Conservation (phyloP, 2,797 vertebrate genomes). For the Mallotus villosus region DNA sequence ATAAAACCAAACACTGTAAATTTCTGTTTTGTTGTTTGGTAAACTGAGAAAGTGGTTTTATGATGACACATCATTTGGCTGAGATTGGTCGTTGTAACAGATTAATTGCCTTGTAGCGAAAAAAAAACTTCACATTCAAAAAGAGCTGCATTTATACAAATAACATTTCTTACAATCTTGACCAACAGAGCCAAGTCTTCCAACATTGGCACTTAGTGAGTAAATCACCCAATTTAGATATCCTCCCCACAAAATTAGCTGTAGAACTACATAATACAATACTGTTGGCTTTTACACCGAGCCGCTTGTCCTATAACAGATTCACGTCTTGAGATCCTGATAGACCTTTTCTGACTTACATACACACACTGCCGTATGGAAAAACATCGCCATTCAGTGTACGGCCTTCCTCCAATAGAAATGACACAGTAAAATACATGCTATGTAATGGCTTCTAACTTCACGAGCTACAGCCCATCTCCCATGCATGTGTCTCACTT, state of each 20-base stretch:
- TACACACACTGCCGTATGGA: neutral
- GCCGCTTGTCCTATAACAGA: neutral
- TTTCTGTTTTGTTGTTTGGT: slow-evolving; percentile 9
- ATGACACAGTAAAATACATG: too few species aligned
- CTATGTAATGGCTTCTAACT: slow-evolving; percentile 35
- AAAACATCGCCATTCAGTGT: neutral
- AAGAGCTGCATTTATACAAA: slow-evolving; percentile 26
- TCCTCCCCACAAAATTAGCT: neutral
- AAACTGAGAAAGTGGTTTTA: slow-evolving; percentile 7
- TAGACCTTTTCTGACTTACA: neutral
- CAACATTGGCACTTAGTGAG: neutral
- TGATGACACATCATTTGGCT: slow-evolving; percentile 3
- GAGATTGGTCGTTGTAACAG: slow-evolving; percentile 13
- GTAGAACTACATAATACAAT: neutral
- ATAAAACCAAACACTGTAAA: slow-evolving; percentile 14
- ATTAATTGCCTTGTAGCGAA: neutral
- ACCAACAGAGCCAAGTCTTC: slow-evolving; percentile 9
- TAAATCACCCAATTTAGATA: neutral
- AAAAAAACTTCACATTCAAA: neutral
- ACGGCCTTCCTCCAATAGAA: neutral
- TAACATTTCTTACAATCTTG: slow-evolving; percentile 13
- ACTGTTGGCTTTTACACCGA: neutral
- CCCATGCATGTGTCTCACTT: slow-evolving; percentile 35
- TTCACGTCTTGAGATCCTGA: neutral
- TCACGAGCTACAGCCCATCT: slow-evolving; percentile 43